Evolutionary conservation across 1,140 invertebrate species (phyloP).

Genomic region (Drosophila leontia): DNA sequence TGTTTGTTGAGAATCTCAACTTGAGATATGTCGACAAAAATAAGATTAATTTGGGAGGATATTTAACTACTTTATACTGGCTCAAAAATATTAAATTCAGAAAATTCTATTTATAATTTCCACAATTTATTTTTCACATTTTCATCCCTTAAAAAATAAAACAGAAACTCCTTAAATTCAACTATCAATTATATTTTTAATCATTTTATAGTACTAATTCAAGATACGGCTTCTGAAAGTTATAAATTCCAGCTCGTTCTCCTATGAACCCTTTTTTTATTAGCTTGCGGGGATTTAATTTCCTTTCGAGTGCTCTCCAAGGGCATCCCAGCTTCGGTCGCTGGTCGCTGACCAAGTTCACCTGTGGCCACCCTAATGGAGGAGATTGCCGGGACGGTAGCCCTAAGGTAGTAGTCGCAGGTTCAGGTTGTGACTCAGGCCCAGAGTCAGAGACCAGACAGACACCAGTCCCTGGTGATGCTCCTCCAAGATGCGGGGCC

Average conservation of each 20-base stretch:
- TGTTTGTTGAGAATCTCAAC: too few species aligned
- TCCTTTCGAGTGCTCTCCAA: conserved; percentile 4
- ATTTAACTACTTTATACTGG: not conserved
- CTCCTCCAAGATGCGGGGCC: conserved; percentile 66
- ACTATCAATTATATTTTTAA: not conserved
- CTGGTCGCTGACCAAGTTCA: conserved; percentile 2
- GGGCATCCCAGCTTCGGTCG: conserved; percentile 39
- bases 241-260: not conserved
- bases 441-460: conserved; percentile 28
- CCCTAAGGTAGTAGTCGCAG: conserved; percentile 58
- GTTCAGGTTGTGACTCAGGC: conserved; percentile 52
- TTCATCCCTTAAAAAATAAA: not conserved
- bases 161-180: not conserved
- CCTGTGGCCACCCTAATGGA: conserved; percentile 75
- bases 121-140: too few species aligned
- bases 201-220: not conserved
- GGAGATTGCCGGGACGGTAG: conserved; percentile 64
- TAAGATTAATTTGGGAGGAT: too few species aligned
- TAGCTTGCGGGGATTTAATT: not conserved
- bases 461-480: conserved; percentile 25
- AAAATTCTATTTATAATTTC: not conserved
- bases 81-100: not conserved
- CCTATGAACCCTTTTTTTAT: not conserved
- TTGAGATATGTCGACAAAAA: too few species aligned
- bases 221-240: not conserved